Evolutionary conservation across 1,140 invertebrate species (phyloP).

Genomic region (Drosophila virilis): DNA sequence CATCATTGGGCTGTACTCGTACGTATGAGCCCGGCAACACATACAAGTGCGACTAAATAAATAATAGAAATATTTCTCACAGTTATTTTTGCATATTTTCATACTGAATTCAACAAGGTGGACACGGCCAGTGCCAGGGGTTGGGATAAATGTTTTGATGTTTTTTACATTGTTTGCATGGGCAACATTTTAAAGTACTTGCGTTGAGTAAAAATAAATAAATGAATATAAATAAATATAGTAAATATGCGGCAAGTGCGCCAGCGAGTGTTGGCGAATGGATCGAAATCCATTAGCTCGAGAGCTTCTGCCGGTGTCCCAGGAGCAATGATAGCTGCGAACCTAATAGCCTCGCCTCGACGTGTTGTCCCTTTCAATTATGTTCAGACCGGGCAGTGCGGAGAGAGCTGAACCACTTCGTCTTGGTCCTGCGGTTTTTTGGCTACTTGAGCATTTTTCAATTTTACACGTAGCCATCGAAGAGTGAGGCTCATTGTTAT

Average conservation of each 20-base stretch:
- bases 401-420: slow-evolving; percentile 29
- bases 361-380: slow-evolving; percentile 83
- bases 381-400: slow-evolving; percentile 38
- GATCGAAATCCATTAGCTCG: slow-evolving; percentile 73
- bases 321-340: slow-evolving; percentile 76
- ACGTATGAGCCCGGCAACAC: neutral
- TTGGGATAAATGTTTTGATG: slow-evolving; percentile 27
- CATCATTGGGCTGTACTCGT: slow-evolving; percentile 59
- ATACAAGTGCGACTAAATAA: slow-evolving; percentile 68
- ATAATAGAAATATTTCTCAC: slow-evolving; percentile 78
- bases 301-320: slow-evolving; percentile 53
- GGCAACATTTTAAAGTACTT: slow-evolving; percentile 69
- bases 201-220: slow-evolving; percentile 73
- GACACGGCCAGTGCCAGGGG: neutral
- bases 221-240: slow-evolving; percentile 66
- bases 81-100: slow-evolving; percentile 75
- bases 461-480: slow-evolving; percentile 75
- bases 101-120: slow-evolving; percentile 19
- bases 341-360: slow-evolving; percentile 78
- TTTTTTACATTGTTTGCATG: slow-evolving; percentile 61
- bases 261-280: slow-evolving; percentile 2
- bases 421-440: slow-evolving; percentile 27
- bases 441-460: slow-evolving; percentile 75
- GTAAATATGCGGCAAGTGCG: slow-evolving; percentile 53
- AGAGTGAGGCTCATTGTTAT: slow-evolving; percentile 68